Base-by-base conservation (phyloP, 2,113 vertebrate species). In the Sander vitreus region DNA sequence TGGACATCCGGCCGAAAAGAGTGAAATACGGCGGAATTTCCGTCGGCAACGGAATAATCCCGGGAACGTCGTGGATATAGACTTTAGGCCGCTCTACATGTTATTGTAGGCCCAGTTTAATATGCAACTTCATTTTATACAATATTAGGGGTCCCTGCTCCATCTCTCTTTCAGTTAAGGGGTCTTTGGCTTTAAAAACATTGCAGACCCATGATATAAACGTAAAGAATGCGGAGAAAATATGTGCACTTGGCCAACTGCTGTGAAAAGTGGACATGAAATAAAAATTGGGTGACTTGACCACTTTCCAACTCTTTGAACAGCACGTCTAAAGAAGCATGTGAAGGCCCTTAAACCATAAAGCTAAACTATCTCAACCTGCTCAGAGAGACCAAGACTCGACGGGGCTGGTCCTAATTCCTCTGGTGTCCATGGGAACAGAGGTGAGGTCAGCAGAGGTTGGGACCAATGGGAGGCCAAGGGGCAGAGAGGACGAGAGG, bases 361-460 rank as follows among this genome's bases (percentile, higher is more conserved):
- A 30, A 75, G 43, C 8, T 6, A 81, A 82, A 74, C 50, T 50
- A 50, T 57, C 60, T 74, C 30, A 69, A 9, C 60, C 73, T 43
- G 30, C 21, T 59, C 68, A 60, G 30, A 53, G 62, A 59, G 45
- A 63, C 76, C 63, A 25, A n/a, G 36, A 74, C 69, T 70, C 82
- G 0, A 15, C 4, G 43, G 81, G 59, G 47, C 54, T 15, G 58
- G 53, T 75, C 39, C 58, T 64, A n/a, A 87, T 79, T 87, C 67
- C 88, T 89, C 80, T 63, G 85, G 78, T 78, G 63, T 86, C 82
- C 83, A 83, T 67, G 33, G 88, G 85, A 89, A 90, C 88, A 86
- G 77, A 90, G 86, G 80, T 80, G 81, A 85, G 84, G 91, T 91
- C 87, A 75, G 68, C 48, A 79, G 86, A 88, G 89, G 88, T 90